A percentile compares a stretch with the other conserved stretches of the same genome.
These are phyloP conservation scores for Cettia cetti DNA, from an alignment of 2,113 vertebrate genomes.

Conservation along the genomic window DNA sequence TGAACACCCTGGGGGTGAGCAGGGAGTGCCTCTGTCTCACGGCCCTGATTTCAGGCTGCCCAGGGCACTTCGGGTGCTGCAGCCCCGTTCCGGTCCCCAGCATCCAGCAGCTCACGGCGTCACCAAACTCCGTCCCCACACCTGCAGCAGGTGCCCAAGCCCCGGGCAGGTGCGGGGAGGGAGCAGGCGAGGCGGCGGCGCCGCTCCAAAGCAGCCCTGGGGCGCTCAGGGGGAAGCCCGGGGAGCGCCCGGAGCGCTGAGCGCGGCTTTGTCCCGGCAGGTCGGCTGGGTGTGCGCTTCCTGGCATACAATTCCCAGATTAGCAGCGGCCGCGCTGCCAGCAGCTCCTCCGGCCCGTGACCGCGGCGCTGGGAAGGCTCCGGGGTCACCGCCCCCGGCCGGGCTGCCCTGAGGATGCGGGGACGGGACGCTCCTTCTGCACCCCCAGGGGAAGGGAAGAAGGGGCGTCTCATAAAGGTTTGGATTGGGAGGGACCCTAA, in stretches of 20 bases:
- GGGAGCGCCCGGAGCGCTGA: not conserved
- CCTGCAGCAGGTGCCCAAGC: not conserved
- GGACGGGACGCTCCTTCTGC: not conserved
- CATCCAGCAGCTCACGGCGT: accelerated
- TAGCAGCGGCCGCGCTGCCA: conserved; percentile 26
- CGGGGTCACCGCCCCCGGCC: accelerated
- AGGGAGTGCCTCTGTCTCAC: not conserved
- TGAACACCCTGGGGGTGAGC: not conserved
- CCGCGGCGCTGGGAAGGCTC: not conserved
- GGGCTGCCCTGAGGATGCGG: not conserved
- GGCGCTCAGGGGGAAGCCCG: not conserved
- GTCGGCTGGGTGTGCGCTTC: conserved; percentile 60
- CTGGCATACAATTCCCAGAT: conserved; percentile 70
- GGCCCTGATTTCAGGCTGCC: not conserved
- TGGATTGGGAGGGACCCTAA: not conserved
- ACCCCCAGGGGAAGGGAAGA: not conserved
- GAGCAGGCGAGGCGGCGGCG: not conserved
- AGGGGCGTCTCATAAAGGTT: not conserved
- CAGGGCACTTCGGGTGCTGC: not conserved
- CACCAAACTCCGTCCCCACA: not conserved
- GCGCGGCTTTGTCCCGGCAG: conserved; percentile 29
- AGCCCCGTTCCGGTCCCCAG: too few species aligned
- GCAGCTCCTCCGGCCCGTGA: not conserved
- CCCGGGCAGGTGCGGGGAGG: not conserved
- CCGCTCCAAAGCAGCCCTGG: not conserved